Evolutionary conservation across 2,888 invertebrate species (phyloP), one percentile per base, ranked within the genome.

Genomic region (Trissoscelio sp.): DNA sequence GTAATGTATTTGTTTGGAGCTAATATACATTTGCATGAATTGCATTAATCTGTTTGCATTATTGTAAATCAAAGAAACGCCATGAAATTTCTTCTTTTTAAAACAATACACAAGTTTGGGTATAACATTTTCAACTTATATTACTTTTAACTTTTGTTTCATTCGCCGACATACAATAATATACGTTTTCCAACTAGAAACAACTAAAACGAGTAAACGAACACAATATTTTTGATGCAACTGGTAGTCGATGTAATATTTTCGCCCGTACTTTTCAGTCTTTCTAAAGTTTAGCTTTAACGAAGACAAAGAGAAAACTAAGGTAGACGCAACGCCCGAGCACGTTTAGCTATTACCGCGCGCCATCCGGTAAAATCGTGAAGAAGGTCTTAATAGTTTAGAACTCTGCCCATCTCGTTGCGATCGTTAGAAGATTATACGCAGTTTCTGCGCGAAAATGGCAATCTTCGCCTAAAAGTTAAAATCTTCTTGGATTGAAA

Each of bases 211-310:
- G 42, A 34, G 24, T 37, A 51, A 51, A 53, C 22, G 28, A 20
- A 44, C 44, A 7, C 11, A 48, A 58, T 53, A 34, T 70, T 58
- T 46, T 57, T 12, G 1, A 44, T 37, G 79, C 79, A 79, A 79
- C 79, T 79, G 51, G 79, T 79, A 55, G 79, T 72, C 66, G 44
- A 39, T 64, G 37, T 62, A 31, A 69, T 70, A 67, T 62, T 62
- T 73, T 73, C 62, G 57, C n/a, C 58, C 42, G 22, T 58, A 37
- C 22, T 77, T 67, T 66, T 66, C 69, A 83, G 80, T 78, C 74
- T 74, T 82, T 83, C 77, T 77, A 80, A 83, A 85, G 85, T 88
- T 88, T 87, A 87, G 82, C 77, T 79, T 81, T 85, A 87, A 87
- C 87, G 87, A 87, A 87, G 83, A 85, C 82, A 79, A 78, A 85